A percentile compares a stretch with the other conserved stretches of the same genome.
Conservation (phyloP, 2,797 vertebrate species). For the Sylvia borin region DNA sequence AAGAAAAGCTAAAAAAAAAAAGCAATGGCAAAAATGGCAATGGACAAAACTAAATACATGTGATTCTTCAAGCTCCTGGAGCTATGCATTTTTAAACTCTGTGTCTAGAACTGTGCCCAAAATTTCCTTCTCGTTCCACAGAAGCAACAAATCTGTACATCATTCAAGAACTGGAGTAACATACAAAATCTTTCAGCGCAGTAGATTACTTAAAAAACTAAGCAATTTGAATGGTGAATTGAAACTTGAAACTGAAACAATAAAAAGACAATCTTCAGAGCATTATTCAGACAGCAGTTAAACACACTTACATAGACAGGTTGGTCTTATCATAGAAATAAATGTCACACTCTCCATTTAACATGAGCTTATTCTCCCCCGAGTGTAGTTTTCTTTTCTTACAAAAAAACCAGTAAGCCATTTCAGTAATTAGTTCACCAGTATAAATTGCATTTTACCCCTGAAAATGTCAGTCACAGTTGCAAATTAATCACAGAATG, state of each 20-base stretch:
- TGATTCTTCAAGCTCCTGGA: not conserved
- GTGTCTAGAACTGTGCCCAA: not conserved
- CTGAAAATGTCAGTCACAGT: not conserved
- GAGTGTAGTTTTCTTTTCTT: not conserved
- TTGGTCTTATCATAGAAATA: slow-evolving; percentile 9
- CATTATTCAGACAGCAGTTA: slow-evolving; percentile 19
- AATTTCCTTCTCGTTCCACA: not conserved
- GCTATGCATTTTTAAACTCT: not conserved
- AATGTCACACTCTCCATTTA: not conserved
- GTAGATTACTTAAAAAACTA: not conserved
- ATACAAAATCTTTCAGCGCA: not conserved
- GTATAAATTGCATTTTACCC: slow-evolving; percentile 3
- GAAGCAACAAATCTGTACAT: not conserved
- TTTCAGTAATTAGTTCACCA: not conserved
- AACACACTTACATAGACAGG: not conserved
- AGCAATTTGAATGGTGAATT: not conserved
- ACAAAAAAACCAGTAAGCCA: not conserved
- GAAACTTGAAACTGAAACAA: slow-evolving; percentile 41
- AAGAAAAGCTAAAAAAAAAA: not conserved
- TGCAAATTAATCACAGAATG: slow-evolving; percentile 4
- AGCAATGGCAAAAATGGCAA: not conserved
- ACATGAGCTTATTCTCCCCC: not conserved
- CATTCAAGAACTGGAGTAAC: not conserved
- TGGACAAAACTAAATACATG: not conserved
- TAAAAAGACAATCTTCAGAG: not conserved